phyloP scores from a whole-genome alignment of 2,888 invertebrate genomes.

The Siphlonurus alternatus region DNA sequence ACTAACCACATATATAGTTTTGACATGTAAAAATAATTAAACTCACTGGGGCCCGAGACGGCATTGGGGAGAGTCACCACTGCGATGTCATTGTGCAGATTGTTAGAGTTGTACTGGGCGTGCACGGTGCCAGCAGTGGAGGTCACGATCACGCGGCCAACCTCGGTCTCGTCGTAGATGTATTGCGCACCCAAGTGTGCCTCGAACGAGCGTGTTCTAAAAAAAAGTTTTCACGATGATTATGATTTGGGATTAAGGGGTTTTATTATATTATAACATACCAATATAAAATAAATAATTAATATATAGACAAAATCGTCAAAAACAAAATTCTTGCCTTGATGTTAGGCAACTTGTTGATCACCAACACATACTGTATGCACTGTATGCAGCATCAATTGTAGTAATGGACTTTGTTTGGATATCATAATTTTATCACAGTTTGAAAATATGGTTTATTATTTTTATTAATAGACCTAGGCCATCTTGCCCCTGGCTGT shows the following conservation, averaged over 20 bases:
- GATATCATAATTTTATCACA: too few species aligned
- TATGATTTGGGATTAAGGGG: background rate
- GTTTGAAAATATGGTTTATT: background rate
- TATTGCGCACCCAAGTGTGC: constrained; percentile 11
- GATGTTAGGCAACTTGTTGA: too few species aligned
- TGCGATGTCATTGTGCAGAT: constrained; percentile 17
- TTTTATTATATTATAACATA: background rate
- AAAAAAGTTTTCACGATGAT: background rate
- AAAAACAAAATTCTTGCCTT: too few species aligned
- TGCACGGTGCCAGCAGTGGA: constrained; percentile 15
- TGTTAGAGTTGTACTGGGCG: constrained; percentile 13
- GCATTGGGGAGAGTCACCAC: constrained; percentile 15
- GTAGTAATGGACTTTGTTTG: too few species aligned
- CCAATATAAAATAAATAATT: background rate
- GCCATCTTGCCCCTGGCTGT: too few species aligned
- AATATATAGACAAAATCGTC: background rate
- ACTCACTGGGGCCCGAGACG: constrained; percentile 14
- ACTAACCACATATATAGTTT: too few species aligned
- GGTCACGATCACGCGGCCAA: constrained; percentile 10
- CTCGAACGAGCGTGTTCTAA: background rate
- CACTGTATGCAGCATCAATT: too few species aligned
- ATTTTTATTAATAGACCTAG: background rate
- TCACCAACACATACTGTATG: too few species aligned
- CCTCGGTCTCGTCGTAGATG: constrained; percentile 11
- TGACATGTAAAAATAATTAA: background rate